Percentiles rank a stretch among this genome's conserved stretches.
Evolutionary conservation across 2,888 invertebrate genomes (phyloP).

Genomic region (Entomobrya proxima): DNA sequence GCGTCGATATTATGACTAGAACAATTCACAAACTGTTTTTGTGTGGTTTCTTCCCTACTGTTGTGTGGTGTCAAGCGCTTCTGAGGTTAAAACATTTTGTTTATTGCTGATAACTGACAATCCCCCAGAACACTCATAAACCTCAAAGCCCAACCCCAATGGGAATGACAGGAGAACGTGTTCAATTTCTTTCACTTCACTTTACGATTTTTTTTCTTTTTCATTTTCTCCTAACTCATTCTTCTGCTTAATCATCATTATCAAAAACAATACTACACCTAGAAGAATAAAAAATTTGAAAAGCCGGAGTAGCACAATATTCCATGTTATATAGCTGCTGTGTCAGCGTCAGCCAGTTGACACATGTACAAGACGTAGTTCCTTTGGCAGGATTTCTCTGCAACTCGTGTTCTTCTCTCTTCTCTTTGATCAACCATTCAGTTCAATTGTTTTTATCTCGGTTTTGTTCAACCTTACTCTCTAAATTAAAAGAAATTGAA

Average conservation of each 20-base stretch:
- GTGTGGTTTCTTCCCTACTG: not conserved
- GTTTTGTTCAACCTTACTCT: constrained; percentile 21
- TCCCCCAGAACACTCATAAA: constrained; percentile 35
- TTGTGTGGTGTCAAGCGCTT: constrained; percentile 21
- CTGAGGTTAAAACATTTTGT: constrained; percentile 47
- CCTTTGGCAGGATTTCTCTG: not conserved
- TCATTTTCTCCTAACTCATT: not conserved
- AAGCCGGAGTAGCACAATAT: not conserved
- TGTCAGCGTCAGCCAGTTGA: not conserved
- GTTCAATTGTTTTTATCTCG: not conserved
- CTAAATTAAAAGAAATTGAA: constrained; percentile 49
- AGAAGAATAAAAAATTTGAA: not conserved
- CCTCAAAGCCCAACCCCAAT: constrained; percentile 45
- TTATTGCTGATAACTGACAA: constrained; percentile 58
- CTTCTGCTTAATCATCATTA: not conserved
- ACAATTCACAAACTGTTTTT: not conserved
- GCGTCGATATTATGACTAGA: too few species aligned
- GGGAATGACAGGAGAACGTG: constrained; percentile 55
- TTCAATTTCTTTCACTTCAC: constrained; percentile 49
- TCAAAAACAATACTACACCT: not conserved
- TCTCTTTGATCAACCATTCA: constrained; percentile 2
- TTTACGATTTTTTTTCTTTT: constrained; percentile 27
- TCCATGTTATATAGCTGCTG: not conserved
- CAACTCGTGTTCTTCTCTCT: not conserved
- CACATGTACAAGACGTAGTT: not conserved